Base-by-base conservation (phyloP, 2,888 invertebrate genomes). In the Sympetrum striolatum region DNA sequence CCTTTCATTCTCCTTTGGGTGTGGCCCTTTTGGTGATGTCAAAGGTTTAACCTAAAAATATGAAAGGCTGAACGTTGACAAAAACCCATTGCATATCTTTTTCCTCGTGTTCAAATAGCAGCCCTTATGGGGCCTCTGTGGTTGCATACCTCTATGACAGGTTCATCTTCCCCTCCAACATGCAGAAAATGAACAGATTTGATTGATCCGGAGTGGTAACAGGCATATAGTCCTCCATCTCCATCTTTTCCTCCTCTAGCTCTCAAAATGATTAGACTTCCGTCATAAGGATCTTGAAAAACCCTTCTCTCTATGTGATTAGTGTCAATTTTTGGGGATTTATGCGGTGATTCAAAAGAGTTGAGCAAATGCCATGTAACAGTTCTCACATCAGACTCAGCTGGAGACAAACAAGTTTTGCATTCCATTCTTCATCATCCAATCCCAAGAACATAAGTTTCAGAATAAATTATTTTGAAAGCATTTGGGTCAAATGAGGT, bases 221-320 rank as follows among this genome's bases (percentile, higher is more conserved):
- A 96, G 91, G 94, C 93, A 92, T 96, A 96, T 90, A 95, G 94
- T 0, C 96, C 96, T 0, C 94, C 94, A 94, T 79, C 94, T 93
- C 2, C 80, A 64, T 39, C 81, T 48, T 37, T 81, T 80, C 86
- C 48, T 90, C 90, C 58, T 80, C 44, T 48, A 22, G 53, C 44
- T 14, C 39, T 18, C 86, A 44, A 81, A 80, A 60, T 90, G 10
- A 80, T 4, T 4, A 81, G 60, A 39, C 12, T 39, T 18, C 10
- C 35, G 18, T 86, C 86, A 86, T 60, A 58, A 22, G 86, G 86
- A 48, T 86, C 37, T 60, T 37, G 58, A 10, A 86, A 53, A 37
- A 31, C 22, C n/a, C 60, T 86, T 12, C 37, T 37, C 58, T 39
- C n/a, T 2, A n/a, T 60, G 12, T 86, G 37, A 31, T 22, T n/a